These are phyloP conservation scores for Rachycentron canadum DNA, from an alignment of 2,797 vertebrate genomes.

Conservation along the genomic window DNA sequence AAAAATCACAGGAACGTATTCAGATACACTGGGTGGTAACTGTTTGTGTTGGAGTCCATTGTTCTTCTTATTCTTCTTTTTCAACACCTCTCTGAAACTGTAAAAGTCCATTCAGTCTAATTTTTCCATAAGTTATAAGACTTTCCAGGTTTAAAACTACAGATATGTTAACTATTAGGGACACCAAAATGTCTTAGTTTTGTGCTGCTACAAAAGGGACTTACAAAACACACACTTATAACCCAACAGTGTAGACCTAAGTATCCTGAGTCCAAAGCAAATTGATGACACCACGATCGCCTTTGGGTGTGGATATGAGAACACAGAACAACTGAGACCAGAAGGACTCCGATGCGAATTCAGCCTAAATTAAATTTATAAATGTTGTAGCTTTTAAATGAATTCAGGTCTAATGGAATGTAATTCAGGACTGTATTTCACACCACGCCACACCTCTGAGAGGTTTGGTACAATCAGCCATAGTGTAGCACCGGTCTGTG, in stretches of 20 bases:
- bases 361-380: not conserved
- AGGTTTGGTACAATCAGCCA: not conserved
- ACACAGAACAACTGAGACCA: not conserved
- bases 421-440: not conserved
- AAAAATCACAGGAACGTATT: conserved; percentile 49
- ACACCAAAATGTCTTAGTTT: too few species aligned
- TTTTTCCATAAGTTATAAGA: not conserved
- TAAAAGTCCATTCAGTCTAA: conserved; percentile 8
- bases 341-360: not conserved
- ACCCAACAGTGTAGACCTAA: too few species aligned
- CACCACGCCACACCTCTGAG: not conserved
- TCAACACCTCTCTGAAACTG: conserved; percentile 3
- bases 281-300: too few species aligned
- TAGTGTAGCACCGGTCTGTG: not conserved
- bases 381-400: not conserved
- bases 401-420: not conserved
- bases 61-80: conserved; percentile 33
- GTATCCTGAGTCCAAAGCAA: too few species aligned
- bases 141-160: not conserved
- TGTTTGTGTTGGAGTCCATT: conserved; percentile 46
- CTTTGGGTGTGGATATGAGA: too few species aligned
- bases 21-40: conserved; percentile 16
- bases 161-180: too few species aligned
- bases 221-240: too few species aligned
- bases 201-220: too few species aligned